These are phyloP conservation scores for Poeciliopsis retropinna DNA, from an alignment of 2,113 vertebrate species.

Conservation along the genomic window DNA sequence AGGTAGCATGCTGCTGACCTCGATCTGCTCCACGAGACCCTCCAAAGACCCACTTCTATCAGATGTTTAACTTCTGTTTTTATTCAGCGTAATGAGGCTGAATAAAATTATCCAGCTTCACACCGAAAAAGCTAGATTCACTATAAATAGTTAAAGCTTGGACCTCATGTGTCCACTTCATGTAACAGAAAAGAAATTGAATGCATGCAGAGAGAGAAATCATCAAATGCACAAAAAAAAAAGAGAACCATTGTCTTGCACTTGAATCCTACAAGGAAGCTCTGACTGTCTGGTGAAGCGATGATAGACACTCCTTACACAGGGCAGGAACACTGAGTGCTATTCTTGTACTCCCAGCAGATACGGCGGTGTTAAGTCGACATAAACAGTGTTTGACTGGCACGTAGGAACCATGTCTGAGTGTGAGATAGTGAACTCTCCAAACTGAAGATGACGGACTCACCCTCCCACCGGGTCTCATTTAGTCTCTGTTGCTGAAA, in stretches of 20 bases:
- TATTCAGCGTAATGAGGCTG: background rate
- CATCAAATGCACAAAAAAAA: conserved; percentile 36
- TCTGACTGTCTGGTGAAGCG: conserved; percentile 39
- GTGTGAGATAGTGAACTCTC: conserved; percentile 38
- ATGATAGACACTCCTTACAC: conserved; percentile 33
- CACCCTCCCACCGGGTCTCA: conserved; percentile 68
- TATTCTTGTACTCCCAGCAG: conserved; percentile 70
- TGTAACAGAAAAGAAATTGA: background rate
- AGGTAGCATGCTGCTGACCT: background rate
- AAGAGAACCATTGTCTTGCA: background rate
- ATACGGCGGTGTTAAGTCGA: conserved; percentile 59
- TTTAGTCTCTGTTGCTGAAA: conserved; percentile 58
- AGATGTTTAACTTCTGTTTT: background rate
- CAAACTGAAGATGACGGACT: conserved; percentile 55
- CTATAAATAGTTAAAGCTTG: background rate
- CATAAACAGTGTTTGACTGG: conserved; percentile 66
- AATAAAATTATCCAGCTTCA: background rate
- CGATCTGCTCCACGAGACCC: background rate
- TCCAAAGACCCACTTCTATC: background rate
- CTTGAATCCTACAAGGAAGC: conserved; percentile 42
- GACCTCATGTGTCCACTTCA: background rate
- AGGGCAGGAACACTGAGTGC: conserved; percentile 37
- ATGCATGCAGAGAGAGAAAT: conserved; percentile 16
- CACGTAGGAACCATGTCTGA: conserved; percentile 56
- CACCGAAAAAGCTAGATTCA: background rate